Evolutionary conservation across 2,113 vertebrate species (phyloP), one percentile per base, ranked within the genome.

Genomic region (Crotalus helleri): DNA sequence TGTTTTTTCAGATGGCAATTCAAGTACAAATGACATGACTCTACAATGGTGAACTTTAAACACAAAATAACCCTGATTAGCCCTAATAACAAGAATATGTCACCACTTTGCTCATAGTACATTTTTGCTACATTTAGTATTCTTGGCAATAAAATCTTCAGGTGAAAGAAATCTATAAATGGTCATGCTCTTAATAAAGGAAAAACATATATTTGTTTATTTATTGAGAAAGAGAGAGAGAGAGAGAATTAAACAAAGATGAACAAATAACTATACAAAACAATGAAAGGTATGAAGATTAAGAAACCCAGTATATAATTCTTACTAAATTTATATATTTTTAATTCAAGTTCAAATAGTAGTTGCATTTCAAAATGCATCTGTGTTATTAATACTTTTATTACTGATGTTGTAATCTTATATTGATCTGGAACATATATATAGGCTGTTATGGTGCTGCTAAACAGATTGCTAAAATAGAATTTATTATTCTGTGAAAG

Each of bases 41-140:
- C 15, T 95, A 29, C 4, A 96, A 92, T 11, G 64, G 44, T 85
- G 93, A 94, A 95, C 85, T 92, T 95, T 57, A 92, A 51, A 95
- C 61, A 55, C 93, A 54, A 94, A 87, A 90, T 12, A 46, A 87
- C 21, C n/a, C 87, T 13, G 87, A 1, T 26, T 92, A 54, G 87
- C 90, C 11, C 29, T 54, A 93, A 54, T 23, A 59, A 19, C 19
- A 92, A 92, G 89, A 0, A 1, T 74, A 91, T 49, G 57, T 6
- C 5, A 88, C 59, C 3, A 44, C 5, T 74, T 92, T 87, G 23
- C n/a, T 53, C 54, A 51, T 4, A 90, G 10, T 4, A 93, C 0
- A 44, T 44, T 0, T 2, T 92, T 86, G 91, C 44, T 91, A n/a
- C 12, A n/a, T 49, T 61, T 85, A 3, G 2, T 46, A 91, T 88